These are phyloP conservation scores for Sinelater perroti DNA, from an alignment of 2,888 invertebrate genomes.

Conservation along the genomic window DNA sequence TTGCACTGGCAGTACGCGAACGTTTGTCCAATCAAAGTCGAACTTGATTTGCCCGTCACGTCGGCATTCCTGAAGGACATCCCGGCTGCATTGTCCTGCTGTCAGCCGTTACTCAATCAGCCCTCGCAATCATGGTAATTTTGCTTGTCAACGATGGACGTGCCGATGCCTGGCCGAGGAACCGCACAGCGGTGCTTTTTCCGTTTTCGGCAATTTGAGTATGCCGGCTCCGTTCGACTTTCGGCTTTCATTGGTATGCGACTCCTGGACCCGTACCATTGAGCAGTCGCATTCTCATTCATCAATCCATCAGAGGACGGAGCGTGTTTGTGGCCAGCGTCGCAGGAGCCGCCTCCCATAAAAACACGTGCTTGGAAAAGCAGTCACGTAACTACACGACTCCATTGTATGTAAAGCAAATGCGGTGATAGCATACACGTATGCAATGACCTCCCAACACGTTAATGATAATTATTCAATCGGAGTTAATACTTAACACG, in stretches of 20 bases:
- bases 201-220: slow-evolving; percentile 43
- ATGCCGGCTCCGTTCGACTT: slow-evolving; percentile 42
- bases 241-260: slow-evolving; percentile 52
- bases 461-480: slow-evolving; percentile 59
- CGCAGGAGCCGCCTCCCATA: slow-evolving; percentile 47
- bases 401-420: slow-evolving; percentile 60
- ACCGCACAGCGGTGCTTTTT: slow-evolving; percentile 41
- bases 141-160: slow-evolving; percentile 48
- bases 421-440: slow-evolving; percentile 51
- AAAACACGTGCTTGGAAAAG: slow-evolving; percentile 57
- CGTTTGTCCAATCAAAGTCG: slow-evolving; percentile 39
- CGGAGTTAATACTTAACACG: slow-evolving; percentile 47
- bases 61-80: slow-evolving; percentile 52
- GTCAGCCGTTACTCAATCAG: slow-evolving; percentile 60
- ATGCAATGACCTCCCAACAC: slow-evolving; percentile 58
- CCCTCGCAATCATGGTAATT: slow-evolving; percentile 50
- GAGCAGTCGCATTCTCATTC: slow-evolving; percentile 53
- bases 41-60: slow-evolving; percentile 50
- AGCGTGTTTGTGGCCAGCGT: slow-evolving; percentile 40
- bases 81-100: slow-evolving; percentile 55
- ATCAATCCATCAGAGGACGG: slow-evolving; percentile 50
- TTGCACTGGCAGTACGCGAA: slow-evolving; percentile 15
- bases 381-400: slow-evolving; percentile 58
- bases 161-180: slow-evolving; percentile 40
- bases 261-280: slow-evolving; percentile 47